Evolutionary conservation across 2,113 vertebrate species (phyloP), one percentile per base, ranked within the genome.

Genomic region (Sakesphorus luctuosus): DNA sequence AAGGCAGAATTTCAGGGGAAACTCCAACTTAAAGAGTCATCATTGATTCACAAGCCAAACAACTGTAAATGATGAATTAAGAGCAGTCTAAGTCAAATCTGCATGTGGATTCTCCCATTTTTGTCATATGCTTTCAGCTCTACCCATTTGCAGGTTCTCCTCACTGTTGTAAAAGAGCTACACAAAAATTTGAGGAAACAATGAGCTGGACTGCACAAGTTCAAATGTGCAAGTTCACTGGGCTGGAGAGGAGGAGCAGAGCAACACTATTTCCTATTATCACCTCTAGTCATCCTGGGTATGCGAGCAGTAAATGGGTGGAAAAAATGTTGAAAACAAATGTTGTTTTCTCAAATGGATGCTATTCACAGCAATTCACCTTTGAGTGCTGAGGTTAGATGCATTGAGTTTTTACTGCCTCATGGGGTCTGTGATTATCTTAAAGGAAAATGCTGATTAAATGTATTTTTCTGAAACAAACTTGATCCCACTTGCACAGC

Each of bases 1-100:
- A 87, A 87, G 46, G 61, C 84, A 93, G 66, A 94, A 87, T 94
- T 95, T 95, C 76, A 84, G 84, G 77, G 81, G 71, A 93, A 96
- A 90, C 93, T 95, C 92, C 80, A 94, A 38, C 49, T 81, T 96
- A 81, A 61, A 92, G 78, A 87, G 86, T 87, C 85, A 81, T 91
- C 40, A 33, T 53, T 78, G 58, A 72, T 31, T 94, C 2, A 0
- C n/a, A 82, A 84, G 66, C 76, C 90, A 88, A 93, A 83, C 47
- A 66, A 96, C 44, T 69, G 69, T 66, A 94, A 89, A 78, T 62
- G 56, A 78, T 93, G 19, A 90, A 88, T 76, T 89, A 93, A 87
- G 33, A 92, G 44, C 62, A 75, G 49, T 84, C 81, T 67, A 74
- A 90, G 36, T 87, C 40, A 92, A 65, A 84, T 71, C 61, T 89